phyloP scores from a whole-genome alignment of 1,140 invertebrate genomes.

The Heterodera schachtii region DNA sequence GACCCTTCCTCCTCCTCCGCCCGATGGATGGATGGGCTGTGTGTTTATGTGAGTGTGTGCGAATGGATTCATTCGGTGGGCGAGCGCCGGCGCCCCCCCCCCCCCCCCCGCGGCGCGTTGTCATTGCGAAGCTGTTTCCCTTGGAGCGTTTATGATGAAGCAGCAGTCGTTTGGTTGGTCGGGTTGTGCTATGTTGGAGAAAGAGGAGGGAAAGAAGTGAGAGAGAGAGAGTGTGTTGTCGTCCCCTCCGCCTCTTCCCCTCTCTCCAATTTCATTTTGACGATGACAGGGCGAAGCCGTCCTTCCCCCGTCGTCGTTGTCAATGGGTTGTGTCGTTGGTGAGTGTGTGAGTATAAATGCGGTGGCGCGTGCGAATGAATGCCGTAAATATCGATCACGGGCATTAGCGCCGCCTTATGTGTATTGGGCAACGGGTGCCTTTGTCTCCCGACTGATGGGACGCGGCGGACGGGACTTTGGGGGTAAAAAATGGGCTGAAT shows the following conservation, averaged over 20 bases:
- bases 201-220: conserved; percentile 1
- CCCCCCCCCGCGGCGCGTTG: background rate
- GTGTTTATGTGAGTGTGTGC: conserved; percentile 5
- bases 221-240: too few species aligned
- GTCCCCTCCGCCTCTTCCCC: background rate
- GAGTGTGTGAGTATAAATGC: background rate
- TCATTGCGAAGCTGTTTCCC: background rate
- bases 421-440: too few species aligned
- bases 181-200: background rate
- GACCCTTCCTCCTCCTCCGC: background rate
- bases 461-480: too few species aligned
- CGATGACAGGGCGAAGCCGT: background rate
- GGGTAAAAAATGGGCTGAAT: too few species aligned
- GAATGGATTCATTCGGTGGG: too few species aligned
- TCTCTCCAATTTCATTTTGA: background rate
- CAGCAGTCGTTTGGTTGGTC: background rate
- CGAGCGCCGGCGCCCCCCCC: background rate
- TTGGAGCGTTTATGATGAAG: background rate
- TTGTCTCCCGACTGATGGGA: too few species aligned
- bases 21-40: background rate
- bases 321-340: background rate
- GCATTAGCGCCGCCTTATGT: too few species aligned
- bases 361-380: background rate
- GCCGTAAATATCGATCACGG: background rate
- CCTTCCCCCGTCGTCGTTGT: background rate